Conservation (phyloP, 1,140 invertebrate species). For the Apolygus lucorum region DNA sequence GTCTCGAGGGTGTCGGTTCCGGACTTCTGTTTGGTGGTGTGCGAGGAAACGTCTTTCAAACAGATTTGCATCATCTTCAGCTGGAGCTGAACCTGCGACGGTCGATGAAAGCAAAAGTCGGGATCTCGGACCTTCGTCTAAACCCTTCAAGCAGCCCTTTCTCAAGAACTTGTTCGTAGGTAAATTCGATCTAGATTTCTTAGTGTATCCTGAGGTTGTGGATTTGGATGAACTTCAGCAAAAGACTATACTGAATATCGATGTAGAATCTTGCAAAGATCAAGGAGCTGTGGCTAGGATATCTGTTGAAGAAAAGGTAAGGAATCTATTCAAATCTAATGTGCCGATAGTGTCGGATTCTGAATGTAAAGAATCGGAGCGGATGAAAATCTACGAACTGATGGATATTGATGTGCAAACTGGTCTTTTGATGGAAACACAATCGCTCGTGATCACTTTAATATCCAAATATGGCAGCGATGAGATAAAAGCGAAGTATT, state of each 20-base stretch:
- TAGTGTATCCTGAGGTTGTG: not conserved
- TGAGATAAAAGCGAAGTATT: not conserved
- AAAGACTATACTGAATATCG: not conserved
- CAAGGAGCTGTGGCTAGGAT: not conserved
- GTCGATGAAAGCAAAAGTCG: not conserved
- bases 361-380: not conserved
- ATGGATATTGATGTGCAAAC: not conserved
- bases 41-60: not conserved
- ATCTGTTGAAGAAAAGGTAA: not conserved
- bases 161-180: not conserved
- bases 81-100: not conserved
- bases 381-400: not conserved
- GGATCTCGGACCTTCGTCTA: not conserved
- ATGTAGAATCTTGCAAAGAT: not conserved
- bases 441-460: not conserved
- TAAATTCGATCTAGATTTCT: not conserved
- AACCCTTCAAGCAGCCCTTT: not conserved
- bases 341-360: not conserved
- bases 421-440: not conserved
- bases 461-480: not conserved
- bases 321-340: not conserved
- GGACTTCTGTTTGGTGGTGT: not conserved
- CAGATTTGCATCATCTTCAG: not conserved
- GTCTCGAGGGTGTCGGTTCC: not conserved
- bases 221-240: not conserved